These are phyloP conservation scores for Tenthredo mesomela DNA, from an alignment of 2,888 invertebrate genomes.

Conservation along the genomic window DNA sequence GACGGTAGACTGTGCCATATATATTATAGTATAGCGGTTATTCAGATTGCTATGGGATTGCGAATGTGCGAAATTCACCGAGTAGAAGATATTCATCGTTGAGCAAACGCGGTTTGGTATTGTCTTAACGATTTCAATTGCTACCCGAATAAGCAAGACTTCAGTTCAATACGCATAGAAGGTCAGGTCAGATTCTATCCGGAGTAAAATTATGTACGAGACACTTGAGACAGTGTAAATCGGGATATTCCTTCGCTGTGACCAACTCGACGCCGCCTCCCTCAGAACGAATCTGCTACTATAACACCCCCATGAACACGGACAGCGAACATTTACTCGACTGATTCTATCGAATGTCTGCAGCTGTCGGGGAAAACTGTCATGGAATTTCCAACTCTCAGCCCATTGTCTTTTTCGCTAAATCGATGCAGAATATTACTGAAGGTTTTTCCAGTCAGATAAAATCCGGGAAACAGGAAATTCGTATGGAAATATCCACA, in stretches of 20 bases:
- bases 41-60: not conserved
- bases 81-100: not conserved
- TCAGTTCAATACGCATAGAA: not conserved
- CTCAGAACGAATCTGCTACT: not conserved
- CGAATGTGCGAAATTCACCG: not conserved
- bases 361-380: not conserved
- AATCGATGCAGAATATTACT: not conserved
- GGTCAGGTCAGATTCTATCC: not conserved
- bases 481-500: not conserved
- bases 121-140: slow-evolving; percentile 20
- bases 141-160: not conserved
- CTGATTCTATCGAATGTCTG: not conserved
- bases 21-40: not conserved
- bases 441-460: not conserved
- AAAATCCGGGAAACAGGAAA: not conserved
- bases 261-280: not conserved
- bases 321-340: not conserved
- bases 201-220: not conserved
- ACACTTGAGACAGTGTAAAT: not conserved
- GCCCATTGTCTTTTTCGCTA: not conserved
- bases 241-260: not conserved
- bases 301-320: not conserved
- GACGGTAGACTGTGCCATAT: not conserved
- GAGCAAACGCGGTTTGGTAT: not conserved
- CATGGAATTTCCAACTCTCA: not conserved